These are phyloP conservation scores for Alauda arvensis DNA, from an alignment of 2,797 vertebrate genomes.

Conservation along the genomic window DNA sequence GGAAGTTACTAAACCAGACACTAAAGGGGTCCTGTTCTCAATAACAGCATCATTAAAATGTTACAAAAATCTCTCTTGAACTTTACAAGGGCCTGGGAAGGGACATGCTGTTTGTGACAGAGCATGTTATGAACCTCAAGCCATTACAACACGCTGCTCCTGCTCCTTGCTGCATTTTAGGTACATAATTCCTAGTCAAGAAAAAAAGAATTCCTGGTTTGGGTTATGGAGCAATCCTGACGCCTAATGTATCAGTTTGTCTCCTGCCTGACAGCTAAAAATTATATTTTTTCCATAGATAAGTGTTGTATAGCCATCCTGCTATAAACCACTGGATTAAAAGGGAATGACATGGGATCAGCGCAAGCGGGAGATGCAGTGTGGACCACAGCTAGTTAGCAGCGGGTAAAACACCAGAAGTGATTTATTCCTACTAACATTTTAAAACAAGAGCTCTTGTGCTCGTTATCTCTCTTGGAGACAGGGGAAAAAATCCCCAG, in stretches of 20 bases:
- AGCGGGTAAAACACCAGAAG: neutral
- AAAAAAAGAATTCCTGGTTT: neutral
- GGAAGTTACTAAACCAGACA: neutral
- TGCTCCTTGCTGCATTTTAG: neutral
- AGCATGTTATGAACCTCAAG: neutral
- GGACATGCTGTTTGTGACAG: neutral
- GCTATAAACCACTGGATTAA: neutral
- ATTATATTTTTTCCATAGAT: neutral
- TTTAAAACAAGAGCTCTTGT: neutral
- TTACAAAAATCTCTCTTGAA: neutral
- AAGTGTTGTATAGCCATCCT: neutral
- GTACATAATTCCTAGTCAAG: neutral
- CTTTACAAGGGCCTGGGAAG: neutral
- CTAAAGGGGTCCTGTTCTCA: neutral
- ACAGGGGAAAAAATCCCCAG: neutral
- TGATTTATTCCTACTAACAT: neutral
- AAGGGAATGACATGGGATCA: neutral
- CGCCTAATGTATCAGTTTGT: neutral
- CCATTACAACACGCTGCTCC: accelerated
- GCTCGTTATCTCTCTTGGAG: neutral
- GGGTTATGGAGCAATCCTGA: neutral
- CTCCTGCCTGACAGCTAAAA: neutral
- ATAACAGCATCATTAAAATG: neutral
- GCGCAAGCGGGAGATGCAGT: accelerated
- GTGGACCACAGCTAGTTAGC: neutral